Evolutionary conservation across 64 coral and sea anemone species (phyloP).

Genomic region (Montipora efflorescens): DNA sequence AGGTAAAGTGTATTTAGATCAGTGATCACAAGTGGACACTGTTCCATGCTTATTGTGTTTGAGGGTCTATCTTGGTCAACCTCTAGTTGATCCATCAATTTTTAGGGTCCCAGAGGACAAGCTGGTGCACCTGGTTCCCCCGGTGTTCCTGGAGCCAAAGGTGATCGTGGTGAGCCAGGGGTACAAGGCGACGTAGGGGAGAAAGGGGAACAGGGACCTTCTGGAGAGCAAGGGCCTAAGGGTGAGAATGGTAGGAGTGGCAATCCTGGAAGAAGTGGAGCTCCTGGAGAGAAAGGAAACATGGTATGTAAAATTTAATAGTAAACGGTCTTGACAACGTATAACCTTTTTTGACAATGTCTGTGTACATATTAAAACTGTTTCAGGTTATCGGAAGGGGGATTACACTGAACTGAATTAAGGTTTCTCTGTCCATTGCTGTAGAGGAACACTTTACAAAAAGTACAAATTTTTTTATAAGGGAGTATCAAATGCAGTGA

Average conservation of each 20-base stretch:
- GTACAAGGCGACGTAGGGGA: neutral
- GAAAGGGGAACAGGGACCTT: neutral
- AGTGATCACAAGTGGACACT: too few species aligned
- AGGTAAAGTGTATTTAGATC: too few species aligned
- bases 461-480: too few species aligned
- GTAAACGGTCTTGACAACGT: neutral
- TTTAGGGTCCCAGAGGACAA: slow-evolving; percentile 16
- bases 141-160: slow-evolving; percentile 1
- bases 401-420: too few species aligned
- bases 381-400: too few species aligned
- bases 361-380: too few species aligned
- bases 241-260: slow-evolving; percentile 23
- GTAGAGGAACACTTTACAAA: too few species aligned
- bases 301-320: neutral
- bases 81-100: neutral
- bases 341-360: too few species aligned
- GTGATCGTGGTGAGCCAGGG: slow-evolving; percentile 16
- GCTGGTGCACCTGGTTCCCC: neutral
- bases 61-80: too few species aligned
- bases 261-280: neutral
- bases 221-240: neutral
- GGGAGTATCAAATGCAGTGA: too few species aligned
- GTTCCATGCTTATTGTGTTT: too few species aligned
- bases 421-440: too few species aligned
- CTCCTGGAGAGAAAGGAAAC: slow-evolving; percentile 2